Evolutionary conservation across 2,113 vertebrate species (phyloP).

Genomic region (Mus musculus): GRCm39 chr11:49077501-49078000

Average conservation of each 20-base stretch:
- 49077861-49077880: not conserved
- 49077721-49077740: not conserved
- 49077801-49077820: conserved; percentile 64
- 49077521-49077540: not conserved
- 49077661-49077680: not conserved
- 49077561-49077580: not conserved
- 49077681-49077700: not conserved
- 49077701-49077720: not conserved
- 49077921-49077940: not conserved
- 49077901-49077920: not conserved
- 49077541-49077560: not conserved
- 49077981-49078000: conserved; percentile 3
- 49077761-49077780: conserved; percentile 25
- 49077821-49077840: not conserved
- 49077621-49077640: rapidly evolving
- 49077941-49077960: not conserved
- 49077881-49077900: not conserved
- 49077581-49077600: not conserved
- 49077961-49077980: not conserved
- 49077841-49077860: not conserved
- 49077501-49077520: not conserved
- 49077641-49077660: not conserved
- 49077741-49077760: not conserved
- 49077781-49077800: not conserved
- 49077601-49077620: not conserved